Conservation (phyloP, 2,113 vertebrate species). For the Dromiciops gliroides region DNA sequence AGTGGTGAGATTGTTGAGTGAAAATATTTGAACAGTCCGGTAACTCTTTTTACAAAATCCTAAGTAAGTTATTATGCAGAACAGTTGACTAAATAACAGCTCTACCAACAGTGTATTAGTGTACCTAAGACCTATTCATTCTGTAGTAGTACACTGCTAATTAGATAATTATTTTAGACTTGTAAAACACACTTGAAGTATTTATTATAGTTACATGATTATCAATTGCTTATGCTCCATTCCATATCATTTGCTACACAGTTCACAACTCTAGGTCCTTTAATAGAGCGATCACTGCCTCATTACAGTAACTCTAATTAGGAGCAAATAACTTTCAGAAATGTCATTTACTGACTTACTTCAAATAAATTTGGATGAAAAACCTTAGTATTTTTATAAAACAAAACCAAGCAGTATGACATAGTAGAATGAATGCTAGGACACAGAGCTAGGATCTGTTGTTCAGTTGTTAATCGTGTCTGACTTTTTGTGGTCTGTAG, state of each 20-base stretch:
- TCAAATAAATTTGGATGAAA: constrained; percentile 34
- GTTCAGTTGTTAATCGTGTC: neutral
- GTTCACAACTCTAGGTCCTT: constrained; percentile 54
- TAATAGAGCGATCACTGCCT: constrained; percentile 50
- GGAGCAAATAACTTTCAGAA: constrained; percentile 57
- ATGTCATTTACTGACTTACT: constrained; percentile 62
- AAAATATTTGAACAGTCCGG: neutral
- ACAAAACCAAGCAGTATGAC: neutral
- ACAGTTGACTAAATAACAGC: neutral
- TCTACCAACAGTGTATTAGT: neutral
- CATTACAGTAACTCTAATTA: constrained; percentile 64
- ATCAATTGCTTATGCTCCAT: constrained; percentile 54
- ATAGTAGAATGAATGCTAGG: neutral
- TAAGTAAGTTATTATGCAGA: neutral
- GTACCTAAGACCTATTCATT: constrained; percentile 12
- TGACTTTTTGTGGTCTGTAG: neutral
- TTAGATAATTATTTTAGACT: constrained; percentile 49
- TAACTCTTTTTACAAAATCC: neutral
- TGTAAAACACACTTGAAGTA: constrained; percentile 53
- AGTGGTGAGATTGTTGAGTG: neutral
- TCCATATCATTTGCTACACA: constrained; percentile 51
- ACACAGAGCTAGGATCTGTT: neutral
- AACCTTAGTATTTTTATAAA: neutral
- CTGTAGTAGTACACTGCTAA: constrained; percentile 53
- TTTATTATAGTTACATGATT: constrained; percentile 57